These are phyloP conservation scores for Mystacides longicornis DNA, from an alignment of 2,888 invertebrate genomes.

Conservation along the genomic window DNA sequence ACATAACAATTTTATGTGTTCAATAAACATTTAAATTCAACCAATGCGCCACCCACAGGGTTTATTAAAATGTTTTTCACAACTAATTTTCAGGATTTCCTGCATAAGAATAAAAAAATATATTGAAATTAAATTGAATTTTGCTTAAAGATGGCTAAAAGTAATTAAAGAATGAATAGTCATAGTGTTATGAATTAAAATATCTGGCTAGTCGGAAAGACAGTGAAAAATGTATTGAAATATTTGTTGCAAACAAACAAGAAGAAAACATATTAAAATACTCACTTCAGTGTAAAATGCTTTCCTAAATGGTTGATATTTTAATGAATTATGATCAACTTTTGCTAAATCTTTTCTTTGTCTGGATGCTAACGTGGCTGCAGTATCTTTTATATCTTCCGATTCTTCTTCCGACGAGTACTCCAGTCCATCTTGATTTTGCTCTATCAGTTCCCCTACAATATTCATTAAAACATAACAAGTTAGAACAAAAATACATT, in stretches of 20 bases:
- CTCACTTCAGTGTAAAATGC: slow-evolving; percentile 91
- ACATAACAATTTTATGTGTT: too few relatives aligned
- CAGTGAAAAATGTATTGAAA: too few relatives aligned
- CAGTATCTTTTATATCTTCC: slow-evolving; percentile 87
- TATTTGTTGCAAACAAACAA: too few relatives aligned
- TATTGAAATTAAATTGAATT: too few relatives aligned
- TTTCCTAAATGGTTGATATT: slow-evolving; percentile 86
- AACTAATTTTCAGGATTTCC: too few relatives aligned
- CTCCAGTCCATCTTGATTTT: slow-evolving; percentile 95
- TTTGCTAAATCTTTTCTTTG: slow-evolving; percentile 88
- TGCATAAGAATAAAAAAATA: too few relatives aligned
- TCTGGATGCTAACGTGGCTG: slow-evolving; percentile 82
- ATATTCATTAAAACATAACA: too few relatives aligned
- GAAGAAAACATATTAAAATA: background rate
- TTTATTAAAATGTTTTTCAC: too few relatives aligned
- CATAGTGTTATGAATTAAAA: background rate
- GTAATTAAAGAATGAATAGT: background rate
- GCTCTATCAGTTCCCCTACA: slow-evolving; percentile 98
- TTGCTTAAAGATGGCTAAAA: background rate
- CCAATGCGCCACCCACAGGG: too few relatives aligned
- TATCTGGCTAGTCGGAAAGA: background rate
- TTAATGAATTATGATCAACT: slow-evolving; percentile 82
- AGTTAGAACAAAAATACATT: too few relatives aligned
- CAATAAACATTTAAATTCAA: too few relatives aligned
- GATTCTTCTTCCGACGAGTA: slow-evolving; percentile 97